Conservation (phyloP, 2,888 invertebrate species). For the Mythimna impura region DNA sequence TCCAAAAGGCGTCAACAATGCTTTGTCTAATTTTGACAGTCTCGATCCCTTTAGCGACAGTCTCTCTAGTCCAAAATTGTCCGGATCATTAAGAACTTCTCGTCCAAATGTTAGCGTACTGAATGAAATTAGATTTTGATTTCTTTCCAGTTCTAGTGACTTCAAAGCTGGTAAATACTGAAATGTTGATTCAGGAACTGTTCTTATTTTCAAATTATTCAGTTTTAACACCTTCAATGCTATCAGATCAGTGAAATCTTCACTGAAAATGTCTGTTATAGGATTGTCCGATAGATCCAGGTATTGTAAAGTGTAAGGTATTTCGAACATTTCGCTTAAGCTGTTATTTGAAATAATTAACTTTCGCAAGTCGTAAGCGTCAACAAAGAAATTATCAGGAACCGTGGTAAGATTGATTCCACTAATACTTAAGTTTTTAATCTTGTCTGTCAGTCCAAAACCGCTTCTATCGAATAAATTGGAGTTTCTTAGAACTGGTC, state of each 20-base stretch:
- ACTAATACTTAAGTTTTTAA: conserved; percentile 78
- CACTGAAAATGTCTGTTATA: conserved; percentile 84
- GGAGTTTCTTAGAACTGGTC: conserved; percentile 73
- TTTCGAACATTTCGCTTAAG: conserved; percentile 87
- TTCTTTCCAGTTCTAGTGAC: conserved; percentile 89
- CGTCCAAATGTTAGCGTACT: conserved; percentile 83
- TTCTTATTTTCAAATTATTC: conserved; percentile 89
- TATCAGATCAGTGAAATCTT: conserved; percentile 87
- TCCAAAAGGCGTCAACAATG: conserved; percentile 85
- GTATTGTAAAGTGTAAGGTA: conserved; percentile 90
- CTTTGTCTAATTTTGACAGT: conserved; percentile 79
- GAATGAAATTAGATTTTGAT: conserved; percentile 87
- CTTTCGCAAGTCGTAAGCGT: conserved; percentile 84
- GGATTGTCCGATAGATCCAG: conserved; percentile 92
- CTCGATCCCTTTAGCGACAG: conserved; percentile 87
- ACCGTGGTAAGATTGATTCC: conserved; percentile 76
- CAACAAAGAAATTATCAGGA: conserved; percentile 83
- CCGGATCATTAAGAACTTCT: conserved; percentile 80
- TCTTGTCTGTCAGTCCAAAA: conserved; percentile 80
- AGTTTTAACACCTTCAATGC: conserved; percentile 89
- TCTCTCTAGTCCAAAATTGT: conserved; percentile 83
- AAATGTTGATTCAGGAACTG: conserved; percentile 90
- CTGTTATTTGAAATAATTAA: conserved; percentile 89
- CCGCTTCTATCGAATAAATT: conserved; percentile 84
- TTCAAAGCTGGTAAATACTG: conserved; percentile 88